phyloP scores from a whole-genome alignment of 1,140 invertebrate species.

The Harpegnathos saltator region DNA sequence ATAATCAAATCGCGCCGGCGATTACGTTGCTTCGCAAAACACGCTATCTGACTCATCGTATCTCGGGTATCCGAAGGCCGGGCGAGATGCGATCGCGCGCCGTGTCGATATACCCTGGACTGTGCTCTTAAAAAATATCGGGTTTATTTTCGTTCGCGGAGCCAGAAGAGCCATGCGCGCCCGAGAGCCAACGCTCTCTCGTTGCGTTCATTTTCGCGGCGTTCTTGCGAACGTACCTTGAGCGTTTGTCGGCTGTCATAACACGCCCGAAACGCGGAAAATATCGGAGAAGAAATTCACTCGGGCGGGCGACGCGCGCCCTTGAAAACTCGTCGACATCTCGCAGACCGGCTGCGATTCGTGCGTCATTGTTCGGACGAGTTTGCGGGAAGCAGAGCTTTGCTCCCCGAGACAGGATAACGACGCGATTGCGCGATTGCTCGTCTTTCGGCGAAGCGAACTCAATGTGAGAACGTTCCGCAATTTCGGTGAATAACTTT shows the following conservation, averaged over 20 bases:
- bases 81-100: slow-evolving; percentile 25
- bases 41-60: slow-evolving; percentile 29
- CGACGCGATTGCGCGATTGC: too few species aligned
- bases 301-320: too few species aligned
- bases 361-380: background rate
- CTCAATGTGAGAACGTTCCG: too few species aligned
- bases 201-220: slow-evolving; percentile 29
- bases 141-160: slow-evolving; percentile 48
- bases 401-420: too few species aligned
- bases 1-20: background rate
- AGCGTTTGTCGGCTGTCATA: background rate
- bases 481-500: too few species aligned
- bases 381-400: too few species aligned
- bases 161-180: background rate
- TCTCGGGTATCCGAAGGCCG: slow-evolving; percentile 31
- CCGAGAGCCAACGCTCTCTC: slow-evolving; percentile 25
- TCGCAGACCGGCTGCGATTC: too few species aligned
- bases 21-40: slow-evolving; percentile 44
- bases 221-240: slow-evolving; percentile 2
- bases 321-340: too few species aligned
- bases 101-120: slow-evolving; percentile 24
- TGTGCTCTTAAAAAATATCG: slow-evolving; percentile 30
- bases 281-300: background rate
- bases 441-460: too few species aligned
- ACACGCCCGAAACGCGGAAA: slow-evolving; percentile 12